Base-by-base conservation (phyloP, 2,888 invertebrate genomes). In the Thecophora atra region DNA sequence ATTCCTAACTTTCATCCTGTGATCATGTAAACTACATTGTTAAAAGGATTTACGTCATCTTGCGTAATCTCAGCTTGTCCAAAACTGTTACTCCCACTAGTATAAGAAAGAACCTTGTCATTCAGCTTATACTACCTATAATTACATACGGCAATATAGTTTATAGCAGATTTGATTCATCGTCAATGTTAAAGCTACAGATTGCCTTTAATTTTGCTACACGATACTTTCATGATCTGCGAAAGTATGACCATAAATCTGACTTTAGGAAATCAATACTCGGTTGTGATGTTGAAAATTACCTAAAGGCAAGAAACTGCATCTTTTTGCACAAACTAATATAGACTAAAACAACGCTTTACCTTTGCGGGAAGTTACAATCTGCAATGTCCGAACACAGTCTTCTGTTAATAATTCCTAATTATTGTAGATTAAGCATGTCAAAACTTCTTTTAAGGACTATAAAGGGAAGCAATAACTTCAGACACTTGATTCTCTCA, bases 171-270 rank as follows among this genome's bases (percentile, higher is more conserved):
- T 11, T n/a, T 51, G 51, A 51, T 51, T 6, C 51, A 51, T 51
- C 51, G 3, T 51, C 51, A 4, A 51, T 51, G 51, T n/a, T n/a
- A 15, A 47, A 47, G 15, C 47, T 47, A 15, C 47, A 47, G 47
- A 47, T 47, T 47, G 47, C 51, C 51, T 51, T 51, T 19, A 51
- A 51, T 19, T 51, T 51, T 19, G 51, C 51, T 11, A 51, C 51
- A 5, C 17, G 51, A 51, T 51, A 54, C 21, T n/a, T 54, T 54
- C 21, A n/a, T 54, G 54, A 21, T n/a, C 54, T 54, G 8, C 8
- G 54, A 6, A 54, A 54, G 17, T 54, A 21, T n/a, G 54, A 54
- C 21, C 54, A 54, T 21, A 54, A 19, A 21, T 54, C n/a, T 4
- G 3, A 54, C n/a, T 54, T 54, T 54, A 54, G 21, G 21, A 21